These are phyloP conservation scores for Laupala kohalensis DNA, from an alignment of 1,140 invertebrate genomes.

Conservation along the genomic window DNA sequence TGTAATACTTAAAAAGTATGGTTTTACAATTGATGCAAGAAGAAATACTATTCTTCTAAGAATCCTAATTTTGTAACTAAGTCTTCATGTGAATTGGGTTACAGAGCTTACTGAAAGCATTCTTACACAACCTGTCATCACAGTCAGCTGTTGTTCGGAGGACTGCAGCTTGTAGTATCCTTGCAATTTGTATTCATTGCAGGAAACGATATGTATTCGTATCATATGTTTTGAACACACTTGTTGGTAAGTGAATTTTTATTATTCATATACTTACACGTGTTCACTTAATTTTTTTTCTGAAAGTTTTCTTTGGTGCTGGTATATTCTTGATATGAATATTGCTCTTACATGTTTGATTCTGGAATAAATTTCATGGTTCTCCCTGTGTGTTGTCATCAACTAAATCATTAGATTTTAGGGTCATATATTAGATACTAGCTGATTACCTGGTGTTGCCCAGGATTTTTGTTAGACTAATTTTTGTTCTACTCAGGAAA, in stretches of 20 bases:
- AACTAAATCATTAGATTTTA: too few relatives aligned
- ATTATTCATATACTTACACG: neutral
- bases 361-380: too few relatives aligned
- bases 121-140: conserved; percentile 48
- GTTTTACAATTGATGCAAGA: neutral
- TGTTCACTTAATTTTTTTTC: neutral
- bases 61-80: neutral
- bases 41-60: neutral
- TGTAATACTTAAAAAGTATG: neutral
- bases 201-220: conserved; percentile 46
- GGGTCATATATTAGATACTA: too few relatives aligned
- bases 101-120: conserved; percentile 46
- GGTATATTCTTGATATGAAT: too few relatives aligned
- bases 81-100: conserved; percentile 20
- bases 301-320: neutral
- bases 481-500: too few relatives aligned
- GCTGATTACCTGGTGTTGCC: too few relatives aligned
- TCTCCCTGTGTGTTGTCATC: too few relatives aligned
- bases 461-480: too few relatives aligned
- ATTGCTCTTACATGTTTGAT: too few relatives aligned
- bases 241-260: conserved; percentile 27
- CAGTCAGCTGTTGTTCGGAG: conserved; percentile 43
- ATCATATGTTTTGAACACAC: conserved; percentile 38
- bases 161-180: conserved; percentile 47
- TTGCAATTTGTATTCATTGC: conserved; percentile 46